These are phyloP conservation scores for Centrocercus urophasianus DNA, from an alignment of 2,113 vertebrate species.

Conservation along the genomic window DNA sequence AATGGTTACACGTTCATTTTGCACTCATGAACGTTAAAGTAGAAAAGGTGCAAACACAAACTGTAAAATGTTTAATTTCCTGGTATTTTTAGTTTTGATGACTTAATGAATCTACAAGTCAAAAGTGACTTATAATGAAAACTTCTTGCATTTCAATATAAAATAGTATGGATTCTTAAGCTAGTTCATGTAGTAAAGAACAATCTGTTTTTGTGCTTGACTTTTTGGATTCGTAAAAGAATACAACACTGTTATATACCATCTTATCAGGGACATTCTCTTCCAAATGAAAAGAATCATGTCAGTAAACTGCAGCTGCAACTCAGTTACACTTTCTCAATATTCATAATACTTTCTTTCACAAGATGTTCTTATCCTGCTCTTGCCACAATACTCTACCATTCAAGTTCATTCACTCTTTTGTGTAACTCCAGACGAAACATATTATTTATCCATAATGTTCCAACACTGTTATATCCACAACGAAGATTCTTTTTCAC, in stretches of 20 bases:
- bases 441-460: background rate
- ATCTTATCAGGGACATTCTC: background rate
- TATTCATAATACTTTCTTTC: conserved; percentile 10
- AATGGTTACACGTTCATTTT: background rate
- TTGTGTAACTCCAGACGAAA: conserved; percentile 4
- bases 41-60: background rate
- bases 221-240: background rate
- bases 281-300: background rate
- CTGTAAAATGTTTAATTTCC: conserved; percentile 52
- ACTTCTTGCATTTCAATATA: background rate
- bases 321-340: background rate
- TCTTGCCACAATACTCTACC: background rate
- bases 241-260: background rate
- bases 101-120: background rate
- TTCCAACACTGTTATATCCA: background rate
- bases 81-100: background rate
- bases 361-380: background rate
- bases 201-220: background rate
- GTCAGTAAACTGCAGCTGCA: conserved; percentile 26
- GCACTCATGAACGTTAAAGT: background rate
- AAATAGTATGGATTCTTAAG: background rate
- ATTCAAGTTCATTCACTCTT: background rate
- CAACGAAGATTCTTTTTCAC: background rate
- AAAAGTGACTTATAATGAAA: conserved; percentile 1
- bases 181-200: background rate